Conservation (phyloP, 2,113 vertebrate species). For the Procapra przewalskii region DNA sequence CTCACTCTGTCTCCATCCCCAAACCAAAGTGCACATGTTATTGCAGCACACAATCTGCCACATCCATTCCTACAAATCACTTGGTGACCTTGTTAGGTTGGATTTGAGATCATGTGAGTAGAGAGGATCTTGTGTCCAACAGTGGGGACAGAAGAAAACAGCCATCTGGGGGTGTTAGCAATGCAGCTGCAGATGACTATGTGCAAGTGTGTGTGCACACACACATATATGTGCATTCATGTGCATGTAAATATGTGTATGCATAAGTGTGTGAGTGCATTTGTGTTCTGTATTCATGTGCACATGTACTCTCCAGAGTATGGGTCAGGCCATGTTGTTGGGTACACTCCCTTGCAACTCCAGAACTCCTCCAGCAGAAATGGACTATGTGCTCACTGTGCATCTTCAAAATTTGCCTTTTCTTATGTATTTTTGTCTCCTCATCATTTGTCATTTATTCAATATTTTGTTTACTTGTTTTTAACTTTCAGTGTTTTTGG, state of each 20-base stretch:
- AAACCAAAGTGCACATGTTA: not conserved
- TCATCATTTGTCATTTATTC: not conserved
- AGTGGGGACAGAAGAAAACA: not conserved
- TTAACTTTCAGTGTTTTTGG: not conserved
- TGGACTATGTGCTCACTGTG: not conserved
- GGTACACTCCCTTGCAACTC: not conserved
- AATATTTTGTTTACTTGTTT: not conserved
- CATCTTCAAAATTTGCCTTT: not conserved
- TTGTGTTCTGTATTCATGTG: not conserved
- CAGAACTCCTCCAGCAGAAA: not conserved
- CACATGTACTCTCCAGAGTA: not conserved
- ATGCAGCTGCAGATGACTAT: not conserved
- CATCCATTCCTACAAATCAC: not conserved
- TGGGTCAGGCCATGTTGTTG: not conserved
- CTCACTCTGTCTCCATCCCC: not conserved
- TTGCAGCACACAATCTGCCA: not conserved
- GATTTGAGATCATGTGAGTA: not conserved
- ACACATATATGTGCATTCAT: not conserved
- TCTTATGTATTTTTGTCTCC: not conserved
- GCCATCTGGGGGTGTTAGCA: not conserved
- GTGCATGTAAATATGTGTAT: not conserved
- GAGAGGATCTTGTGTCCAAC: not conserved
- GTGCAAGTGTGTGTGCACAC: not conserved
- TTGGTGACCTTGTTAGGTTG: not conserved
- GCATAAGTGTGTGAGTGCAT: not conserved